phyloP scores from a whole-genome alignment of 2,797 vertebrate species.

The Halcyon chelicuti region DNA sequence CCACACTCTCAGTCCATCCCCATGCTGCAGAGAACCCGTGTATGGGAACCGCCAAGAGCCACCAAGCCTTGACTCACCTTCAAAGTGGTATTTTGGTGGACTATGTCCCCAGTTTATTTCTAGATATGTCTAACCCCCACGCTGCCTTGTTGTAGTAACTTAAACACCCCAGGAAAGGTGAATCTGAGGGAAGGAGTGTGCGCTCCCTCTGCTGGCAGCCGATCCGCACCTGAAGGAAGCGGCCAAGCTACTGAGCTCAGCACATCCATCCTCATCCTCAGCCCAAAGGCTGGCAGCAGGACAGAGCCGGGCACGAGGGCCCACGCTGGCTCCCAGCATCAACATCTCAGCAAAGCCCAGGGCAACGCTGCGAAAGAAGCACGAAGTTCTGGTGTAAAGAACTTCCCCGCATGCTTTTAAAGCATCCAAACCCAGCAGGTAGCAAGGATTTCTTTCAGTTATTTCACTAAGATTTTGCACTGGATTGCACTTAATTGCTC shows the following conservation, averaged over 20 bases:
- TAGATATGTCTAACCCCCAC: neutral
- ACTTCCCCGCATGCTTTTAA: neutral
- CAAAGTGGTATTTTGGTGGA: neutral
- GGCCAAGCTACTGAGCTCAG: neutral
- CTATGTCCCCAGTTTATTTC: neutral
- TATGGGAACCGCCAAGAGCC: neutral
- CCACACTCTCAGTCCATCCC: neutral
- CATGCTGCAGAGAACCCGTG: neutral
- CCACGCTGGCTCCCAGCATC: neutral
- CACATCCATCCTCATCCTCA: neutral
- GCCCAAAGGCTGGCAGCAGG: neutral
- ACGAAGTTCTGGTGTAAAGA: neutral
- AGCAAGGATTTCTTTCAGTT: neutral
- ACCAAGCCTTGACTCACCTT: neutral
- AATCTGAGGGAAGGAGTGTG: neutral
- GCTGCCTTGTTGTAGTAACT: neutral
- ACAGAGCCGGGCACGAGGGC: neutral
- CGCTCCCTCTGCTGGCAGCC: constrained; percentile 6
- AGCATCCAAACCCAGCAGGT: neutral
- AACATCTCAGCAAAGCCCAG: neutral
- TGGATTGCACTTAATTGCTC: neutral
- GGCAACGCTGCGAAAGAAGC: neutral
- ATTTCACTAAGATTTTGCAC: neutral
- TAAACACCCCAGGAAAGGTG: neutral
- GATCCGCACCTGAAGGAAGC: neutral